Evolutionary conservation across 2,888 invertebrate species (phyloP).

Genomic region (Bellardia pandia): DNA sequence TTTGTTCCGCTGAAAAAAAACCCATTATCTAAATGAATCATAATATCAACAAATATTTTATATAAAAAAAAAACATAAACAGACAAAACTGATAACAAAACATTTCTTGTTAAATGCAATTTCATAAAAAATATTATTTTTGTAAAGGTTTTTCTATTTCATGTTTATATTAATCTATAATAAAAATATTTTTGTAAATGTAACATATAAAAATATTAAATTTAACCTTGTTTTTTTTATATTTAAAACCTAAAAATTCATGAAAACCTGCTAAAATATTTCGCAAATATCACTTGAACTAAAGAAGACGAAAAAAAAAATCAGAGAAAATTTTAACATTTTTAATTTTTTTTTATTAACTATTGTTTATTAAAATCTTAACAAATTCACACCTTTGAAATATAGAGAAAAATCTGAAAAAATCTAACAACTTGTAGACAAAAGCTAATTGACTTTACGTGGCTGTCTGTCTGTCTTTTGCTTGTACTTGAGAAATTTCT

Average conservation of each 20-base stretch:
- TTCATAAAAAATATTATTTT: background rate
- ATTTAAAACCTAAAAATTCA: background rate
- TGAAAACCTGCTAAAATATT: slow-evolving; percentile 35
- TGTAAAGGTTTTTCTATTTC: no score
- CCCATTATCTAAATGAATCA: slow-evolving; percentile 1
- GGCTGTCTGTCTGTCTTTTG: background rate
- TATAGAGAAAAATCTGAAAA: slow-evolving; percentile 5
- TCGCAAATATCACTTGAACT: slow-evolving; percentile 48
- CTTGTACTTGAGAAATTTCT: slow-evolving; percentile 68
- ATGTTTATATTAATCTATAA: background rate
- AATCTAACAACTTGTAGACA: slow-evolving; percentile 40
- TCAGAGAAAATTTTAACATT: slow-evolving; percentile 21
- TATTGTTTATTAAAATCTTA: slow-evolving; percentile 55
- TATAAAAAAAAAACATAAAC: background rate
- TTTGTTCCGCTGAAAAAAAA: background rate
- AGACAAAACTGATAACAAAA: background rate
- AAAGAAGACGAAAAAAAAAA: slow-evolving; percentile 12
- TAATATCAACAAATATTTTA: background rate
- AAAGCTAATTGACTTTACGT: slow-evolving; percentile 59
- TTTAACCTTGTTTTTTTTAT: slow-evolving; percentile 57
- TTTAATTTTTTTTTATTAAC: slow-evolving; percentile 17
- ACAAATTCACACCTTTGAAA: slow-evolving; percentile 63
- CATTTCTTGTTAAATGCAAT: background rate
- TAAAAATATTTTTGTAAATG: background rate
- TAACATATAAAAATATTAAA: background rate